Conservation (phyloP, 2,113 vertebrate species). For the Halichoeres trimaculatus region DNA sequence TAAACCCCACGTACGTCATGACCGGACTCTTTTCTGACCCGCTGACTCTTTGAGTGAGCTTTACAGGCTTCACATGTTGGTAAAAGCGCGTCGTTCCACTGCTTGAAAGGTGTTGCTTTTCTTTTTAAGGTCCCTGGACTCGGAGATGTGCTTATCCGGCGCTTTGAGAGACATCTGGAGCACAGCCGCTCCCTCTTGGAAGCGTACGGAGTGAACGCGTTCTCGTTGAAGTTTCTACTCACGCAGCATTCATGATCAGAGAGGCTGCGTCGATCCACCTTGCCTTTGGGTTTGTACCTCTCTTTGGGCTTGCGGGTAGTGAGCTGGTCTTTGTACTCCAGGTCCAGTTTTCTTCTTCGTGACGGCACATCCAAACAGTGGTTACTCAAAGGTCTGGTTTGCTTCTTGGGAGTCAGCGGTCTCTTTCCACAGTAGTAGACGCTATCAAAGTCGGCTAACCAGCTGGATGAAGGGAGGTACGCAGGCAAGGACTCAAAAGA, state of each 20-base stretch:
- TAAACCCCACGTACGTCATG: neutral
- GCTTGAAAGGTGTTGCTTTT: slow-evolving; percentile 48
- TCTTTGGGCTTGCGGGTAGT: slow-evolving; percentile 38
- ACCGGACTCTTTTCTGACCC: slow-evolving; percentile 13
- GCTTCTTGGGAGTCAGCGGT: slow-evolving; percentile 58
- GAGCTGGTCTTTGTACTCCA: slow-evolving; percentile 26
- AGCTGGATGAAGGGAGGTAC: slow-evolving; percentile 76
- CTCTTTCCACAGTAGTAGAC: slow-evolving; percentile 57
- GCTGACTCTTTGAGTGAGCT: slow-evolving; percentile 42
- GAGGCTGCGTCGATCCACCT: slow-evolving; percentile 55
- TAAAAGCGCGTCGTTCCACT: slow-evolving; percentile 42
- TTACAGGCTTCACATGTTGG: slow-evolving; percentile 67
- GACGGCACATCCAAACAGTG: neutral
- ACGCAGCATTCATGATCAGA: slow-evolving; percentile 69
- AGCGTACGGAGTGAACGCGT: neutral
- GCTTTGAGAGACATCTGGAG: slow-evolving; percentile 68
- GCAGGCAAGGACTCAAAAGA: slow-evolving; percentile 74
- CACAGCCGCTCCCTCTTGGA: slow-evolving; percentile 68
- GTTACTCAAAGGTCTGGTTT: slow-evolving; percentile 1
- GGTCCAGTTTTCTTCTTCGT: slow-evolving; percentile 52
- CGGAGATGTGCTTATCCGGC: neutral
- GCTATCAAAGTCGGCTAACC: slow-evolving; percentile 75
- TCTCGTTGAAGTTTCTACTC: slow-evolving; percentile 26
- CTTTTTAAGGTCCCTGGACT: slow-evolving; percentile 50
- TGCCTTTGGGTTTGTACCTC: slow-evolving; percentile 52